Percentiles rank a stretch among this genome's conserved stretches.
phyloP scores from a whole-genome alignment of 2,888 invertebrate species.

The Heliconius erato region DNA sequence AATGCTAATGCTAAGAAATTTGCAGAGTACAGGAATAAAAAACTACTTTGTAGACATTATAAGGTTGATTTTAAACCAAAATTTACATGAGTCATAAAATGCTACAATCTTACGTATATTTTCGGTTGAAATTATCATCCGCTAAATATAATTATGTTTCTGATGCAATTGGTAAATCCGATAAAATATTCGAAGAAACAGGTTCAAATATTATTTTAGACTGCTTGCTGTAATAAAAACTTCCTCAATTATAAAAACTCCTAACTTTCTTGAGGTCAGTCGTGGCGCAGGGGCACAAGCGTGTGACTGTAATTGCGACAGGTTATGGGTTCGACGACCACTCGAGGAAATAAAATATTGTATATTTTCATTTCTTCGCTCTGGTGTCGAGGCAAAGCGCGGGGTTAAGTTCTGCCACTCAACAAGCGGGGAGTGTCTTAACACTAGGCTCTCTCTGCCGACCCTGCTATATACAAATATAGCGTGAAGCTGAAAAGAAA shows the following conservation, averaged over 20 bases:
- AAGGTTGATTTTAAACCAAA: slow-evolving; percentile 27
- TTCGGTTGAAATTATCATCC: not conserved
- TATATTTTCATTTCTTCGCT: no score
- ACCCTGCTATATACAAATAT: no score
- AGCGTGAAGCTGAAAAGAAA: no score
- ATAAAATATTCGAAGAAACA: not conserved
- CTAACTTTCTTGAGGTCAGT: not conserved
- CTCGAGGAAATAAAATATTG: no score
- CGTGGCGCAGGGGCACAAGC: no score
- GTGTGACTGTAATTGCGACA: no score
- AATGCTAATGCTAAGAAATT: slow-evolving; percentile 30
- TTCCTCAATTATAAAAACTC: not conserved
- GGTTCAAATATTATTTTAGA: not conserved
- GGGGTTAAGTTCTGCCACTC: no score
- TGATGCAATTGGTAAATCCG: not conserved
- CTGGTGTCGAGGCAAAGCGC: no score
- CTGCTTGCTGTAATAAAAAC: not conserved
- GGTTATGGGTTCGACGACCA: no score
- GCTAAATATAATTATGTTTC: not conserved
- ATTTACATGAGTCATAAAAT: not conserved
- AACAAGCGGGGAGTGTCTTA: no score
- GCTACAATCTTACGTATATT: not conserved
- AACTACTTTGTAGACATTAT: slow-evolving; percentile 25
- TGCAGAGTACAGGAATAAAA: slow-evolving; percentile 35
- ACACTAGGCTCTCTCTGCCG: no score